Conservation (phyloP, 1,140 invertebrate genomes). For the Oppia nitens region DNA sequence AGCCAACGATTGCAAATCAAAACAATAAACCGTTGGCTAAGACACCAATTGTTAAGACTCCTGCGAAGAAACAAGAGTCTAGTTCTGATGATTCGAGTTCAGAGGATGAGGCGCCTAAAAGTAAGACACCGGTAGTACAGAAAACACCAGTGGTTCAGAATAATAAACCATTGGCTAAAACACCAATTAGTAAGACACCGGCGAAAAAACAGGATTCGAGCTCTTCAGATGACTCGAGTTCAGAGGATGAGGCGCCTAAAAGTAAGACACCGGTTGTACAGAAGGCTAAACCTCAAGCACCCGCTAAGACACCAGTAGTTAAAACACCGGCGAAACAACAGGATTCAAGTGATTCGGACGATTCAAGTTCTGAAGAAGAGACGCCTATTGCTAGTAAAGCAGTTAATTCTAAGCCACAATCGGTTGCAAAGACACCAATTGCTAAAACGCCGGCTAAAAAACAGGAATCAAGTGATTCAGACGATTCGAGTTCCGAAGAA, state of each 20-base stretch:
- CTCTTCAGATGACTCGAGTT: conserved; percentile 5
- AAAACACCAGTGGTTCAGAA: neutral
- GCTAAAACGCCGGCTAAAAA: neutral
- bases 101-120: conserved; percentile 1
- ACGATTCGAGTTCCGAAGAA: conserved; percentile 4
- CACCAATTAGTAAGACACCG: conserved; percentile 1
- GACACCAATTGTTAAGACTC: neutral
- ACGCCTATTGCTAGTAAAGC: neutral
- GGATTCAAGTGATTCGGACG: neutral
- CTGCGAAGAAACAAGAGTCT: conserved; percentile 1
- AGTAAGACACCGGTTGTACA: neutral
- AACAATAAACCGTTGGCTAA: neutral
- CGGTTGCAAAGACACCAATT: neutral
- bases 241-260: conserved; percentile 3
- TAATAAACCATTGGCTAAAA: neutral
- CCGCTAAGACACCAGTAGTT: neutral
- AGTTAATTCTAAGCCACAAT: too few relatives aligned
- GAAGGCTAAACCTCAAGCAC: neutral
- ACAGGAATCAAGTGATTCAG: neutral
- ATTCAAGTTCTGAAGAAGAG: neutral
- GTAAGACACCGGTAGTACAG: neutral
- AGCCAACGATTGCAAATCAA: neutral
- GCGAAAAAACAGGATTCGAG: conserved; percentile 4
- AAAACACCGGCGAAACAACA: neutral
- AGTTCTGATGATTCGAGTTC: conserved; percentile 8